Base-by-base conservation (phyloP, 2,113 vertebrate species). In the Calypte anna region DNA sequence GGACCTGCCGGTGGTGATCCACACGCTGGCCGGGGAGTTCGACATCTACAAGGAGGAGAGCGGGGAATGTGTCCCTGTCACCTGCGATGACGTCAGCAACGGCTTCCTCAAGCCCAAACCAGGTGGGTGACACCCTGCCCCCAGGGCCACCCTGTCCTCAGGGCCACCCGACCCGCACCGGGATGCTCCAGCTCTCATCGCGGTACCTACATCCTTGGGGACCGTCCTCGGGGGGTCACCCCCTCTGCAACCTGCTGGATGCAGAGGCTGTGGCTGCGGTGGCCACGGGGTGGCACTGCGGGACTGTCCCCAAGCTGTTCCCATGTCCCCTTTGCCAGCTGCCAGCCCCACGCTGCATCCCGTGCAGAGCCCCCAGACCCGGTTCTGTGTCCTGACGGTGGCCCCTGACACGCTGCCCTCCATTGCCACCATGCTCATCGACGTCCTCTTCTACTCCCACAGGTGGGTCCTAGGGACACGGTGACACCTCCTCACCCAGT, bases 361-460 rank as follows among this genome's bases (percentile, higher is more conserved):
- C 1, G 98, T 99, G 92, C 97, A 99, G 96, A 99, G 99, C 83
- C 99, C 99, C 2, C 98, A 98, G 94, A 99, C 99, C 96, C 98
- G 98, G 67, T 99, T 99, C 97, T 99, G 99, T 43, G 98, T 99
- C 91, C 98, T 99, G 97, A 99, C 99, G 1, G 95, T 99, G 98
- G 99, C 99, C 93, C 99, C 99, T 0, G 99, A 99, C 96, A 99
- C 98, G 0, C 98, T 99, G 94, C 99, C 99, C 0, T 98, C 99
- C 87, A 99, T 99, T 3, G 99, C 99, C 94, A 99, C 98, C 69
- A 98, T 98, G 7, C 99, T 99, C 90, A 98, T 99, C 3, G 99
- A 99, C 0, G 99, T 99, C 78, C 98, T 99, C 77, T 99, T 99
- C 97, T 99, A 99, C 81, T 99, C 99, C 3, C 98, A 97, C 97